These are phyloP conservation scores for Drosophila obscura DNA, from an alignment of 1,140 invertebrate species.

Conservation along the genomic window DNA sequence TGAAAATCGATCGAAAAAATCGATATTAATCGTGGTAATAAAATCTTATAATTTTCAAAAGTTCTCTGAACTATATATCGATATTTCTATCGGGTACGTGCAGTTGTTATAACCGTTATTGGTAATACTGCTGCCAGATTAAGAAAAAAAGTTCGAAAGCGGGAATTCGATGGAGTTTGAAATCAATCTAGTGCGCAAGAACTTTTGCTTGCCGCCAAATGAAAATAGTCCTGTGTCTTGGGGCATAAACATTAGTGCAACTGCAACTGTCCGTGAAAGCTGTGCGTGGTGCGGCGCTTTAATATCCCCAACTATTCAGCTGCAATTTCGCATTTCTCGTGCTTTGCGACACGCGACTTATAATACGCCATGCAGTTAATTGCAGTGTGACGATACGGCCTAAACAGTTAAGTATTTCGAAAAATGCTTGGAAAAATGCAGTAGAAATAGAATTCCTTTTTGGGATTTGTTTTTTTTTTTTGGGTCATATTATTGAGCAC, in stretches of 20 bases:
- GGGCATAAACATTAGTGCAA: conserved; percentile 70
- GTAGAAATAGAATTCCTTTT: neutral
- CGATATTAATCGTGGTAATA: no score
- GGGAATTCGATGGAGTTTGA: conserved; percentile 1
- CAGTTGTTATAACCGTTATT: no score
- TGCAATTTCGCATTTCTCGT: conserved; percentile 43
- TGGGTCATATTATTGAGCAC: conserved; percentile 8
- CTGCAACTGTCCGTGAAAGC: conserved; percentile 60
- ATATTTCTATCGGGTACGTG: no score
- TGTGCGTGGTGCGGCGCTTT: conserved; percentile 10
- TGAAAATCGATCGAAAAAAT: no score
- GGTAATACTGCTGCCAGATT: no score
- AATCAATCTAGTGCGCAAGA: conserved; percentile 50
- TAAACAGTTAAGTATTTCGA: conserved; percentile 59
- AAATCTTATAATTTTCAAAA: no score
- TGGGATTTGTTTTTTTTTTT: neutral
- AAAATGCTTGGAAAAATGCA: conserved; percentile 1
- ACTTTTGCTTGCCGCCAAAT: conserved; percentile 64
- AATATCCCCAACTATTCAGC: neutral
- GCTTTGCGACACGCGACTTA: conserved; percentile 16
- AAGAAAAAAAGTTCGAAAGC: no score
- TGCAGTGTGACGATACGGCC: conserved; percentile 25
- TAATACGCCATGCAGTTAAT: conserved; percentile 34
- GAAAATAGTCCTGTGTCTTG: conserved; percentile 26
- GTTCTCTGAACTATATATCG: no score